Base-by-base conservation (phyloP, 2,113 vertebrate genomes). In the Sylvietta virens region DNA sequence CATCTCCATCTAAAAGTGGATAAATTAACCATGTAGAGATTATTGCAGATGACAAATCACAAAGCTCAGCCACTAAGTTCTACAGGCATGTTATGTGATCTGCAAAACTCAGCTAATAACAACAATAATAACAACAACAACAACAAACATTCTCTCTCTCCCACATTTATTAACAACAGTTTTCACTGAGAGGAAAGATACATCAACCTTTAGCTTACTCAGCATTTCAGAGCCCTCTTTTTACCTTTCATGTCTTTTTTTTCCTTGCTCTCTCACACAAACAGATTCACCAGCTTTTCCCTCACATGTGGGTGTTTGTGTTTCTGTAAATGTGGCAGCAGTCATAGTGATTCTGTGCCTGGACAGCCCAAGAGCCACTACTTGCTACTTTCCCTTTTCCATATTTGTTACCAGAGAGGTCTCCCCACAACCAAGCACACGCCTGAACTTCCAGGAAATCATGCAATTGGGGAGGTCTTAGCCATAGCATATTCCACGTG, bases 31-130 rank as follows among this genome's bases (percentile, higher is more conserved):
- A 39, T 37, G 70, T 81, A 88, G 84, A 96, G 86, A 91, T 96
- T 97, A 97, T 67, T 95, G 91, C 53, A 88, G 94, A 44, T 96
- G 96, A 96, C 92, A 97, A 97, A 96, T 85, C 85, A 96, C 93
- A 97, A 96, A 93, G 71, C 80, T 80, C 47, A 89, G 89, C 30
- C 54, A 33, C 89, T 92, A 97, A 90, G 58, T 87, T 93, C 86
- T 95, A 73, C 84, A 92, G 56, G 80, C 54, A 76, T 66, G 69
- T 87, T 94, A 93, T 33, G 56, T 72, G 92, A 92, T 44, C 80
- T 94, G 91, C 73, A 86, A 92, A 97, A 97, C 89, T 97, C 91
- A 90, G 31, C 31, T 88, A 40, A 26, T 15, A 86, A 74, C 37
- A 86, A 71, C 31, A 81, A n/a, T 33, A 65, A 17, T 39, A 30